Base-by-base conservation (phyloP, 2,113 vertebrate genomes). In the Apus apus region DNA sequence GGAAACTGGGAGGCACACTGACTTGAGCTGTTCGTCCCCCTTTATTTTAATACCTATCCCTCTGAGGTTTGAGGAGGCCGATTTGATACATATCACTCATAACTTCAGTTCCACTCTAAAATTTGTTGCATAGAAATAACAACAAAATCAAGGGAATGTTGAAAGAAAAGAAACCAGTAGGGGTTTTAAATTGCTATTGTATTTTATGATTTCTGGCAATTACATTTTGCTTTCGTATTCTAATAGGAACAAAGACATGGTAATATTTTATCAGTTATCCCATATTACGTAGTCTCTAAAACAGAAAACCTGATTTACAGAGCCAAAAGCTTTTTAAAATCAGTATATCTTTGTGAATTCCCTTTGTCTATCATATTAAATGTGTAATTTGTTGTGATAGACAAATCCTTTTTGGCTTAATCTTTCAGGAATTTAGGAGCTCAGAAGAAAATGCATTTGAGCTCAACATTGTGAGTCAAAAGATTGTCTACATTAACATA, bases 281-380 rank as follows among this genome's bases (percentile, higher is more conserved):
- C 23, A 53, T 92, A 95, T 87, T 94, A 67, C 43, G 88, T 89
- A 93, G 23, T 91, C 38, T 93, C 64, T 89, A 71, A 43, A 90
- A 50, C 1, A 92, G 21, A 60, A 97, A 95, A 87, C n/a, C 32
- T 78, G 56, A 94, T 93, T 91, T 95, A 89, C 27, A 32, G 13
- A 93, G n/a, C 9, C 17, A 66, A 97, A 95, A 94, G 7, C 13
- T 80, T 92, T 95, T 89, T 78, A 96, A 96, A 96, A 91, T 88
- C 32, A 94, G 70, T 83, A 83, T 56, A 93, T 54, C 51, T 56
- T 51, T 78, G n/a, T 94, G 95, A 97, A 97, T 94, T 91, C 26
- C 68, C 20, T 96, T 97, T 97, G 78, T 94, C 77, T 94, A 87
- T 93, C 17, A 48, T 80, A 92, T 95, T 96, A 94, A 97, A 94